These are phyloP conservation scores for Clamator glandarius DNA, from an alignment of 2,797 vertebrate species.

Conservation along the genomic window DNA sequence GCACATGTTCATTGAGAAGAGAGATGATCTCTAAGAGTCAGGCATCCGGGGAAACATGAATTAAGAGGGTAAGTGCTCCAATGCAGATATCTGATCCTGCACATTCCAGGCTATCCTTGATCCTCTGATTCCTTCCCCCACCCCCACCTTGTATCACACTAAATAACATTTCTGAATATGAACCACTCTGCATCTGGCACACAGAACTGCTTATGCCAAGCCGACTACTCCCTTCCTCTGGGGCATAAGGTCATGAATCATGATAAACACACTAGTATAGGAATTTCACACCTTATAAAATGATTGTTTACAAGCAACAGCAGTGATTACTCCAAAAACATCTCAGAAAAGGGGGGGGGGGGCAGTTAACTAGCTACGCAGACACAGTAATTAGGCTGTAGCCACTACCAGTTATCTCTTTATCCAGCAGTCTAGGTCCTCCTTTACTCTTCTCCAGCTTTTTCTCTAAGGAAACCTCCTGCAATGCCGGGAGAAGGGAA, in stretches of 20 bases:
- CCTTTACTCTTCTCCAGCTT: neutral
- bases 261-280: slow-evolving; percentile 51
- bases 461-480: neutral
- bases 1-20: neutral
- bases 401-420: slow-evolving; percentile 14
- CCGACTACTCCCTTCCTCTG: slow-evolving; percentile 43
- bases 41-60: neutral
- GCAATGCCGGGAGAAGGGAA: neutral
- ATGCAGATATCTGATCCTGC: slow-evolving; percentile 40
- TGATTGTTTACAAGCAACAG: slow-evolving; percentile 35
- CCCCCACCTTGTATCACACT: neutral
- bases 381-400: slow-evolving; percentile 34
- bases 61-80: slow-evolving; percentile 1
- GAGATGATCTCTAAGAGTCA: neutral
- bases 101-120: slow-evolving; percentile 44
- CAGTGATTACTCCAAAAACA: neutral
- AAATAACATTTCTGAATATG: slow-evolving; percentile 65
- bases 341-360: neutral
- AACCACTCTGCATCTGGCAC: slow-evolving; percentile 43
- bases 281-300: slow-evolving; percentile 57
- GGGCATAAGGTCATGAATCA: slow-evolving; percentile 20
- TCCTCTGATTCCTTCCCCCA: neutral
- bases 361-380: neutral
- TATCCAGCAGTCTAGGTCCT: neutral
- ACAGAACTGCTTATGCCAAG: slow-evolving; percentile 31